A percentile compares a stretch with the other conserved stretches of the same genome.
These are phyloP conservation scores for Muscina levida DNA, from an alignment of 2,888 invertebrate species.

Conservation along the genomic window DNA sequence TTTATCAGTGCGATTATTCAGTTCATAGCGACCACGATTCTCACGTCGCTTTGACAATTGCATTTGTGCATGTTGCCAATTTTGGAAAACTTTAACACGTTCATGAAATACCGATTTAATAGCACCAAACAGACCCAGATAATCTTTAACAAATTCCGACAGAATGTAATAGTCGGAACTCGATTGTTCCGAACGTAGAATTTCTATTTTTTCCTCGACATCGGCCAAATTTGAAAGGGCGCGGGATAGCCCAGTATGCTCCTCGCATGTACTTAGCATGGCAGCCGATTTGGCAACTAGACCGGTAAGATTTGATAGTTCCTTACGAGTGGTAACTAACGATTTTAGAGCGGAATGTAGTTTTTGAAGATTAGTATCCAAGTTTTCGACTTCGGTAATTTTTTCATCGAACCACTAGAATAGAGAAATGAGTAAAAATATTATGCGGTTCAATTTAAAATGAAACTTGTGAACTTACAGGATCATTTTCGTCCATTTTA, in stretches of 20 bases:
- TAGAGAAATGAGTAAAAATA: background rate
- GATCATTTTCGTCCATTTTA: constrained; percentile 99
- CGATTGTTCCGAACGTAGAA: constrained; percentile 93
- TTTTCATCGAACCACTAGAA: constrained; percentile 99
- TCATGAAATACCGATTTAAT: constrained; percentile 91
- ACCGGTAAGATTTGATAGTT: constrained; percentile 89
- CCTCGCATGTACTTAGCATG: constrained; percentile 94
- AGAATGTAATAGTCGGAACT: constrained; percentile 96
- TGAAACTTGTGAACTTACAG: constrained; percentile 83
- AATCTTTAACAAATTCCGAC: constrained; percentile 97
- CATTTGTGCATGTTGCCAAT: constrained; percentile 98
- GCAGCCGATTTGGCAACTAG: constrained; percentile 93
- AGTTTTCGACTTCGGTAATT: constrained; percentile 92
- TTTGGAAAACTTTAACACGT: constrained; percentile 90
- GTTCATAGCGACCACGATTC: constrained; percentile 94
- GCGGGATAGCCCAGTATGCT: constrained; percentile 93
- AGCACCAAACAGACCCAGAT: constrained; percentile 93
- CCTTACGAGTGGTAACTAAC: constrained; percentile 91
- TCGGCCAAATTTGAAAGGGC: constrained; percentile 95
- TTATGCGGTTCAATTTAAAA: background rate
- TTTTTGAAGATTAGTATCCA: constrained; percentile 93
- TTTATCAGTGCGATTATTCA: constrained; percentile 94
- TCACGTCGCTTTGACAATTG: constrained; percentile 96
- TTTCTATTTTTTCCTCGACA: constrained; percentile 90
- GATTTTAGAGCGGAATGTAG: constrained; percentile 93